A percentile compares a stretch with the other conserved stretches of the same genome.
Evolutionary conservation across 2,888 invertebrate species (phyloP).

Genomic region (Oxyscelio sp.): DNA sequence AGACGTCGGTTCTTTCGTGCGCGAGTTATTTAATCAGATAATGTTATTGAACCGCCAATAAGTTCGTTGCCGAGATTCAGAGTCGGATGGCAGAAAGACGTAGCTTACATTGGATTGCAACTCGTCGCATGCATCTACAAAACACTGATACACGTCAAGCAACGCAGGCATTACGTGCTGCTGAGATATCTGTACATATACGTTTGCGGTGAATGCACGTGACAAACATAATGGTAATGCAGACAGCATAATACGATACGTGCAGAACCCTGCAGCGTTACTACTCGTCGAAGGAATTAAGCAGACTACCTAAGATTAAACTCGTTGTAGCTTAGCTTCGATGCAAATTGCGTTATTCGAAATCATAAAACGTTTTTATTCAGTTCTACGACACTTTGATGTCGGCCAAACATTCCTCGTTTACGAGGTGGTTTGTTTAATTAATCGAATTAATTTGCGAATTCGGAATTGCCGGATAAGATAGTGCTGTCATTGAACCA

Average conservation of each 20-base stretch:
- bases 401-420: no score
- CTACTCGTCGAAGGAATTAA: slow-evolving; percentile 55
- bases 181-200: slow-evolving; percentile 61
- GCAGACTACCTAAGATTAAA: slow-evolving; percentile 59
- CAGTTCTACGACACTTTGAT: no score
- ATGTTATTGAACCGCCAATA: slow-evolving; percentile 53
- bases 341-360: slow-evolving; percentile 47
- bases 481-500: no score
- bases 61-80: no score
- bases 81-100: no score
- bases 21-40: slow-evolving; percentile 31
- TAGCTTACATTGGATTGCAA: no score
- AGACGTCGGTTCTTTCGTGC: not conserved
- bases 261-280: slow-evolving; percentile 56
- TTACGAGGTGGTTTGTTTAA: no score
- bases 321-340: slow-evolving; percentile 50
- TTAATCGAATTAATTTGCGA: no score
- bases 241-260: slow-evolving; percentile 71
- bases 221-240: slow-evolving; percentile 73
- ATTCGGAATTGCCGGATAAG: no score
- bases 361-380: no score
- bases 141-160: slow-evolving; percentile 63
- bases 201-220: slow-evolving; percentile 69
- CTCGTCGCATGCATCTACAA: no score
- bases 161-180: slow-evolving; percentile 62